Evolutionary conservation across 2,113 vertebrate genomes (phyloP), one percentile per base, ranked within the genome.

Genomic region (Psilopsiagon aurifrons): DNA sequence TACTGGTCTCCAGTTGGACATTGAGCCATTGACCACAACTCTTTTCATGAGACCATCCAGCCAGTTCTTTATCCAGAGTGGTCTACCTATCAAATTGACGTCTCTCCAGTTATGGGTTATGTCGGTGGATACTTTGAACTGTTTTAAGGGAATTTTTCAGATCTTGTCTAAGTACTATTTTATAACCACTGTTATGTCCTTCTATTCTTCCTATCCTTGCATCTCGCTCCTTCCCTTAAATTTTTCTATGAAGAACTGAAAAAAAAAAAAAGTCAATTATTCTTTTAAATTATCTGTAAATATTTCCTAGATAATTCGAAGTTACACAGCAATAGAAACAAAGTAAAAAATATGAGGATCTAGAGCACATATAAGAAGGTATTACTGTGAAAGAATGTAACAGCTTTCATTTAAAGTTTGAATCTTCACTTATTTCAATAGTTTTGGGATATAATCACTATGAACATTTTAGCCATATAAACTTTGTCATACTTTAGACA

Each of bases 281-380:
- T 74, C 33, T 5, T 63, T 79, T 49, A 85, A 79, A 68, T 64
- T 3, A 13, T 16, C 13, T 70, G 1, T 33, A 77, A 59, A 2
- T 43, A 78, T 73, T 66, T 55, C 6, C 16, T 33, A 59, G 20
- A 22, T 7, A 84, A 54, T 25, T 37, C 49, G 19, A 81, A 66
- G 13, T 51, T 55, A 23, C 13, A 57, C 3, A 47, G 33, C 84
- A 74, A 69, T 5, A 31, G 23, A 68, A 73, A 69, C 5, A 57
- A 66, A 62, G 10, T 2, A 27, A 54, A 81, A 86, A 68, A 1
- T 37, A 1, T 37, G 17, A 49, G 41, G 12, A 9, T 7, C 17
- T 39, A 9, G 6, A 73, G 6, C 1, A 60, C 83, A 60, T 35
- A 2, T 69, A 3, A 3, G 1, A 66, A 73, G 3, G 1, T 46